Evolutionary conservation across 2,113 vertebrate species (phyloP).

Genomic region (Gulo gulo): DNA sequence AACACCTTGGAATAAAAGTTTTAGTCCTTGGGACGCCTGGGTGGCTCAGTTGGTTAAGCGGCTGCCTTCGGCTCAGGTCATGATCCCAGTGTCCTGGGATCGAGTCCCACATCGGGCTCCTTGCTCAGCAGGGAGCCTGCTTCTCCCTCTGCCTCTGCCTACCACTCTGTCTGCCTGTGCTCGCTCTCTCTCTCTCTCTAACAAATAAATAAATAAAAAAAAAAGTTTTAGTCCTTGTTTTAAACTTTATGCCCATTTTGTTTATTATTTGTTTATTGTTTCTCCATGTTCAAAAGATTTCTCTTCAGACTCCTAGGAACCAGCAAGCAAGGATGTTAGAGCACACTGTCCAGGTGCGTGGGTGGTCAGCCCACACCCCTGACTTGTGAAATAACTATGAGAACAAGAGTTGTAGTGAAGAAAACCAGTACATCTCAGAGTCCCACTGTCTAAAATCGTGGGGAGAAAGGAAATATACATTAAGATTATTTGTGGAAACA

Average conservation of each 20-base stretch:
- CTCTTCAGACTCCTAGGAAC: background rate
- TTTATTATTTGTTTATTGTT: background rate
- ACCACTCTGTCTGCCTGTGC: too few relatives aligned
- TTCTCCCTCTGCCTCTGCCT: too few relatives aligned
- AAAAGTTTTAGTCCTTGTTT: background rate
- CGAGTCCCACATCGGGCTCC: too few relatives aligned
- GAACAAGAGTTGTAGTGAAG: background rate
- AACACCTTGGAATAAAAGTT: background rate
- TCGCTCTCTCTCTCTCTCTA: too few relatives aligned
- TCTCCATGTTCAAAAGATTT: background rate
- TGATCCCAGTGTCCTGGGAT: too few relatives aligned
- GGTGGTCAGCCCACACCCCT: background rate
- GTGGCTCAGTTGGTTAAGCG: too few relatives aligned
- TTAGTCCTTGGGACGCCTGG: background rate
- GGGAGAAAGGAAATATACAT: conserved; percentile 36
- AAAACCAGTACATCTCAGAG: background rate
- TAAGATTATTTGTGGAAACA: conserved; percentile 69
- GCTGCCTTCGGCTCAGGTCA: too few relatives aligned
- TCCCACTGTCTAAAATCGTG: background rate
- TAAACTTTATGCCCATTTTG: background rate
- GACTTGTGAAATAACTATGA: background rate
- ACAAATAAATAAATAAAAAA: too few relatives aligned
- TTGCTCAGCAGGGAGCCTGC: too few relatives aligned
- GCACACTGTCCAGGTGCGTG: background rate
- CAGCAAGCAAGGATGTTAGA: background rate